Evolutionary conservation across 2,888 invertebrate genomes (phyloP).

Genomic region (Ornithoptera priamus): DNA sequence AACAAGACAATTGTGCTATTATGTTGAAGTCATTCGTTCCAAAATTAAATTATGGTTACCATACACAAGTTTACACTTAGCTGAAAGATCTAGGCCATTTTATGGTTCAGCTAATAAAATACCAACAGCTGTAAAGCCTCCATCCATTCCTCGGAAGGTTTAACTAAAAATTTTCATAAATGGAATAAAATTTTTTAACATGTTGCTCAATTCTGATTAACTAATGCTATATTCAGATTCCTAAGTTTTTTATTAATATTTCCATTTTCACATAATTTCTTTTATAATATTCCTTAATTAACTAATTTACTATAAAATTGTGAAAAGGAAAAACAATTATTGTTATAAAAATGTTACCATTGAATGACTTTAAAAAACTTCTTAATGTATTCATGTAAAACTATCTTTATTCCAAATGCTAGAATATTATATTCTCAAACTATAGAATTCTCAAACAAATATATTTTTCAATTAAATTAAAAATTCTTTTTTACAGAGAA

Average conservation of each 20-base stretch:
- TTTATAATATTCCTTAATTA: neutral
- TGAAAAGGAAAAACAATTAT: too few relatives aligned
- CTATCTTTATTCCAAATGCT: neutral
- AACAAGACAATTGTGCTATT: conserved; percentile 64
- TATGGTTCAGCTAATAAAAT: conserved; percentile 54
- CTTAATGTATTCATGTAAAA: too few relatives aligned
- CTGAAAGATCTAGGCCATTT: conserved; percentile 67
- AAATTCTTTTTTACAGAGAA: conserved; percentile 49
- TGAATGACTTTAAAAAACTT: too few relatives aligned
- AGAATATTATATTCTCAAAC: neutral
- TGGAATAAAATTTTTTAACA: neutral
- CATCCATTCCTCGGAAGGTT: conserved; percentile 54
- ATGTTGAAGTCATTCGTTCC: conserved; percentile 58
- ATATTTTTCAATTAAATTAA: neutral
- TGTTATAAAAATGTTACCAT: too few relatives aligned
- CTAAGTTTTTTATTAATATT: too few relatives aligned
- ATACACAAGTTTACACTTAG: conserved; percentile 62
- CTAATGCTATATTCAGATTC: neutral
- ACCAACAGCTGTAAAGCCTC: conserved; percentile 39
- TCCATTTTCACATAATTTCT: too few relatives aligned
- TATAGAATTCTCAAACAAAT: neutral
- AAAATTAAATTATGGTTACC: conserved; percentile 65
- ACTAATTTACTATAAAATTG: neutral
- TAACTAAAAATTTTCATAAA: neutral
- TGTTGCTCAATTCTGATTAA: neutral